Evolutionary conservation across 2,888 invertebrate species (phyloP), one percentile per base, ranked within the genome.

Genomic region (Meandrusa payeni): DNA sequence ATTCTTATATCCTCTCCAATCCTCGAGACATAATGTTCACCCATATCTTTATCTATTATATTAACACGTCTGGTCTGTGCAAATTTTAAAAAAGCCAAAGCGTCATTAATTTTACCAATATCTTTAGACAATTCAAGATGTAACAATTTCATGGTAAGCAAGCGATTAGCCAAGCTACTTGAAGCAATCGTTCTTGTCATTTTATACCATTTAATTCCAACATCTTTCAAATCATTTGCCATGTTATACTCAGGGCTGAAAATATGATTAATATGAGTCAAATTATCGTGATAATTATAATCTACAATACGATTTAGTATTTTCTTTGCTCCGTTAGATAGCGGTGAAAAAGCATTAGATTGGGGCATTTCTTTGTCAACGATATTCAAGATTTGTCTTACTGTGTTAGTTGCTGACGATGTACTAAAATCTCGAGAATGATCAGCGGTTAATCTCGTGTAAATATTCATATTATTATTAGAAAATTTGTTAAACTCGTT

Each of bases 111-210:
- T 64, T 68, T 77, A 20, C 46, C 47, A 1, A 78, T 67, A 49
- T 79, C 76, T 4, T 47, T 48, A 5, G 59, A 57, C 41, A 83
- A 29, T 28, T 49, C 47, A 0, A 71, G 51, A 47, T 79, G 70
- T 19, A 83, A 54, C 10, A 70, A 45, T 52, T 82, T 80, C 54
- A 80, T 52, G 9, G 56, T 58, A 11, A 74, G 60, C 0, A 76
- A 23, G 15, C 55, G 64, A 17, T 69, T 59, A 12, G 56, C 46
- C 7, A 60, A 48, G n/a, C 56, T 13, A 42, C 58, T 63, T 0
- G 52, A 47, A 2, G 48, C 41, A 2, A 76, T 28, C 10, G 54
- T 54, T 5, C 41, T 31, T 3, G 63, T 48, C 31, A 69, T 46
- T 36, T 54, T 48, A 23, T 64, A 50, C 77, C 79, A 76, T 19